phyloP scores from a whole-genome alignment of 2,113 vertebrate genomes.

The Chamaetylas fuelleborni region DNA sequence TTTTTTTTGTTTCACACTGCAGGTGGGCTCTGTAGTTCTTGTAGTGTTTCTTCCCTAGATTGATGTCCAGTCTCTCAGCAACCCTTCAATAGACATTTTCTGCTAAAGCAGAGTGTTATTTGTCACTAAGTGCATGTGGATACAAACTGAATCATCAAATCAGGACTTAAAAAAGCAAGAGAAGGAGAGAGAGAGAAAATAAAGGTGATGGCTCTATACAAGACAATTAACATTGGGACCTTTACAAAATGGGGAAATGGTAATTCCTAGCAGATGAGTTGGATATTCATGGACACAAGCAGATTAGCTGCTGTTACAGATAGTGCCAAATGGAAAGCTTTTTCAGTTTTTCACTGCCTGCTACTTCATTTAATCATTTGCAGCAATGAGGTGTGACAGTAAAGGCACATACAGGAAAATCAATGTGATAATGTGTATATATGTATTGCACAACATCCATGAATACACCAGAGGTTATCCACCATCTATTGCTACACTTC shows the following conservation, averaged over 20 bases:
- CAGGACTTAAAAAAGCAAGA: neutral
- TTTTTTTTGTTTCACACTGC: neutral
- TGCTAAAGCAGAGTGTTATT: neutral
- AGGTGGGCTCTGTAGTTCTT: neutral
- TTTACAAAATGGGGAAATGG: neutral
- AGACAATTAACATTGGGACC: neutral
- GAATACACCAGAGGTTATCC: neutral
- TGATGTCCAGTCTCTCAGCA: neutral
- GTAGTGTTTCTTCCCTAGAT: neutral
- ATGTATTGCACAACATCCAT: accelerated
- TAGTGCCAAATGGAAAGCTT: neutral
- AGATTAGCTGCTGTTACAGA: neutral
- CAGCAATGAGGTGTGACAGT: neutral
- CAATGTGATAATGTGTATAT: neutral
- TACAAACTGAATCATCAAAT: neutral
- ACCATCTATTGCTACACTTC: neutral
- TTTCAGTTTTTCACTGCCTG: neutral
- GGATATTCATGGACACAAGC: neutral
- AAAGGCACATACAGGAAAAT: neutral
- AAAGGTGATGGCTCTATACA: neutral
- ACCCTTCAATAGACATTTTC: neutral
- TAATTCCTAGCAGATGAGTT: neutral
- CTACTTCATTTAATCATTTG: neutral
- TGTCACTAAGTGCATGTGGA: neutral
- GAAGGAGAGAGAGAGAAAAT: neutral